Evolutionary conservation across 2,888 invertebrate species (phyloP), one percentile per base, ranked within the genome.

Genomic region (Patella pellucida): DNA sequence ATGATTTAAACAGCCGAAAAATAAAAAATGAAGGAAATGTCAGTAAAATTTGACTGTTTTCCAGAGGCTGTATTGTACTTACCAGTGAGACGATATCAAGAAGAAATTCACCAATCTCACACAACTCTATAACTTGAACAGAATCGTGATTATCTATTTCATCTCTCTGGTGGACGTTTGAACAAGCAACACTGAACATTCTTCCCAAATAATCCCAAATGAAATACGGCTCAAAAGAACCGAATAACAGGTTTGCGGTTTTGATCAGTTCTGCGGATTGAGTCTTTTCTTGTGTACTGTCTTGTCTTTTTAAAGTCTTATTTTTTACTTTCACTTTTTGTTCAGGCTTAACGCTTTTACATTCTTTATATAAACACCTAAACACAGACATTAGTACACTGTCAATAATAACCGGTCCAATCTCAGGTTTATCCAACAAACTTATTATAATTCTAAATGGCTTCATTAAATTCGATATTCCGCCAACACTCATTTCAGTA

Each of bases 381-480:
- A 96, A 95, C 74, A 96, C 94, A 88, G 96, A 86, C 72, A 90
- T 78, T n/a, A 91, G 79, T 7, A 91, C 86, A 78, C 87, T 89
- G 77, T 90, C 90, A 23, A 91, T 77, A 62, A 91, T 88, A 51
- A 86, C 86, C 15, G 90, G 87, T 11, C 96, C 96, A 76, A 97
- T 95, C 90, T 96, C 96, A 14, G 95, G 94, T 90, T 96, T 95
- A 89, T 97, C 97, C 78, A 97, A 92, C 70, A 97, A 92, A 69
- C 96, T 95, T 41, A 96, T 94, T 83, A 97, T 92, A 76, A 97
- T 93, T 82, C 96, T 93, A 90, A 96, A 90, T 15, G 90, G 90
- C 72, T 80, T 78, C 56, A 84, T 76, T 52, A 79, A 52, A 19
- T 71, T 71, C 3, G 76, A 56, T 56, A 71, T 75, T 9, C 70